phyloP scores from a whole-genome alignment of 1,140 invertebrate species.

The Hyles vespertilio region DNA sequence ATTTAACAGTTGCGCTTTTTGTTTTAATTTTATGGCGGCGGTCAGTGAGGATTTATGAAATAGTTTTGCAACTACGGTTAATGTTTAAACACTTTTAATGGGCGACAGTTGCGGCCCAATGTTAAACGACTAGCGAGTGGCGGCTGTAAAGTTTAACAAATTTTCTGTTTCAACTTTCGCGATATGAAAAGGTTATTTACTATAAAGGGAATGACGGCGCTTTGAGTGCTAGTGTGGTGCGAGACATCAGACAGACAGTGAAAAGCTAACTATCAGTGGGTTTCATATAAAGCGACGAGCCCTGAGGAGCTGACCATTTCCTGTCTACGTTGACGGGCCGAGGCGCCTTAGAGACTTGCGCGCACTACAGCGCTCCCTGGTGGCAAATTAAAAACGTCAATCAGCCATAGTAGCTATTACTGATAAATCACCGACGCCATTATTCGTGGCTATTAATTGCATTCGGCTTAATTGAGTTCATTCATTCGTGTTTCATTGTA shows the following conservation, averaged over 20 bases:
- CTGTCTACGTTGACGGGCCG: slow-evolving; percentile 48
- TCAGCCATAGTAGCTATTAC: slow-evolving; percentile 57
- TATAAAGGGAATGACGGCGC: too few species aligned
- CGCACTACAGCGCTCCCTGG: slow-evolving; percentile 22
- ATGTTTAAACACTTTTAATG: too few species aligned
- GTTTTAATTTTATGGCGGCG: slow-evolving; percentile 36
- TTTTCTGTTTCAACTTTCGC: too few species aligned
- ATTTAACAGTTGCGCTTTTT: slow-evolving; percentile 43
- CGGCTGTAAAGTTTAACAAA: too few species aligned
- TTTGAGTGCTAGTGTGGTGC: too few species aligned
- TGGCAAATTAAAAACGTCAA: slow-evolving; percentile 68
- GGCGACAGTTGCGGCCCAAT: too few species aligned
- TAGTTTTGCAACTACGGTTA: too few species aligned
- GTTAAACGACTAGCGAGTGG: too few species aligned
- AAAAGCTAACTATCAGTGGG: background rate
- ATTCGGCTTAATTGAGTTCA: slow-evolving; percentile 54
- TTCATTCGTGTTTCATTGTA: slow-evolving; percentile 47
- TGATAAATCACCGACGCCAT: slow-evolving; percentile 56
- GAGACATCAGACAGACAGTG: background rate
- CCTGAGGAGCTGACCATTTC: slow-evolving; percentile 35
- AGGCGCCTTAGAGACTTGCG: slow-evolving; percentile 45
- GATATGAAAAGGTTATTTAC: too few species aligned
- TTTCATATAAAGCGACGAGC: slow-evolving; percentile 5
- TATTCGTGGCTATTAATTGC: slow-evolving; percentile 61
- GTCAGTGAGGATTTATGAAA: background rate